Conservation (phyloP, 2,113 vertebrate genomes). For the Guaruba guarouba region DNA sequence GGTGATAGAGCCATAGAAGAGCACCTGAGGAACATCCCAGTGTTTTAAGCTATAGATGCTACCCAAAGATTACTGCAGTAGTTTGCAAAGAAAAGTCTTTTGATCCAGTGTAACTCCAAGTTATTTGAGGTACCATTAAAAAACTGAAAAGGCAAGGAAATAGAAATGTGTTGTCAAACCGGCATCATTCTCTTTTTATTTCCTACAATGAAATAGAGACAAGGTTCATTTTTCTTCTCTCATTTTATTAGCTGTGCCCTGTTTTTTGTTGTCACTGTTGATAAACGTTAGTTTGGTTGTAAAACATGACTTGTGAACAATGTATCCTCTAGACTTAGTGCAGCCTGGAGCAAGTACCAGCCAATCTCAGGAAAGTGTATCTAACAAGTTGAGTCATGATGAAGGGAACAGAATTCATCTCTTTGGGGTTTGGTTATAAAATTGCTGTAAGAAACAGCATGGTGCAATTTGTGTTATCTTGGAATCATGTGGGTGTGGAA, state of each 20-base stretch:
- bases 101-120: neutral
- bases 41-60: neutral
- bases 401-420: constrained; percentile 18
- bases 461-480: neutral
- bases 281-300: constrained; percentile 19
- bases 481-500: neutral
- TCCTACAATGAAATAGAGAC: neutral
- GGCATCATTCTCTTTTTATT: neutral
- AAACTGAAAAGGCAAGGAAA: neutral
- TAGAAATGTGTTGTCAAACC: neutral
- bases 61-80: neutral
- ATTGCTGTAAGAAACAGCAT: constrained; percentile 10
- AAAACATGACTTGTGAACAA: constrained; percentile 3
- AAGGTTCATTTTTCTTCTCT: neutral
- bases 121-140: neutral
- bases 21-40: neutral
- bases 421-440: neutral
- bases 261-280: neutral
- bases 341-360: constrained; percentile 36
- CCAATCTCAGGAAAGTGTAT: neutral
- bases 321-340: neutral
- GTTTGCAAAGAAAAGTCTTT: neutral
- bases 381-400: neutral
- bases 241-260: neutral
- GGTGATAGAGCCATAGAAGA: neutral